Conservation (phyloP, 1,140 invertebrate species). For the Paracyclopina nana region DNA sequence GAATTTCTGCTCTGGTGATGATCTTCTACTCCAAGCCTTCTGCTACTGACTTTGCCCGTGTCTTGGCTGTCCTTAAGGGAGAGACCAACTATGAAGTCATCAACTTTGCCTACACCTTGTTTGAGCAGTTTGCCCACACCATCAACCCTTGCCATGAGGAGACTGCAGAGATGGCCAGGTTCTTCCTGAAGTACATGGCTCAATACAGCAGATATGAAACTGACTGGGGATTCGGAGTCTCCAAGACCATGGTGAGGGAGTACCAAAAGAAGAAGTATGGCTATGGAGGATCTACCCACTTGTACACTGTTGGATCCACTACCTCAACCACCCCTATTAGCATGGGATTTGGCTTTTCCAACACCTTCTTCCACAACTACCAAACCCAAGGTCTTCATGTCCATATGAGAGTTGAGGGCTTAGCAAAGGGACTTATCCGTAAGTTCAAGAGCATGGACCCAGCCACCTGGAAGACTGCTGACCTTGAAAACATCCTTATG, state of each 20-base stretch:
- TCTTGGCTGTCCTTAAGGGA: slow-evolving; percentile 5
- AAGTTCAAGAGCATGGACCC: slow-evolving; percentile 13
- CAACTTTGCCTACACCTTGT: slow-evolving; percentile 14
- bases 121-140: slow-evolving; percentile 6
- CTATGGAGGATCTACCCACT: slow-evolving; percentile 1
- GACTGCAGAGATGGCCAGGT: neutral
- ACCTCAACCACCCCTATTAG: slow-evolving; percentile 2
- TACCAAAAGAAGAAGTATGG: slow-evolving; percentile 13
- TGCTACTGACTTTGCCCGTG: slow-evolving; percentile 1
- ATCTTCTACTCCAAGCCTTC: neutral
- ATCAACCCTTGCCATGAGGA: slow-evolving; percentile 11
- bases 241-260: slow-evolving; percentile 5
- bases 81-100: slow-evolving; percentile 13
- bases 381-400: neutral
- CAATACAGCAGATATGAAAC: slow-evolving; percentile 10
- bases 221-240: slow-evolving; percentile 13
- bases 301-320: slow-evolving; percentile 6
- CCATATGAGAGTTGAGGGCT: slow-evolving; percentile 11
- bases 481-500: slow-evolving; percentile 6
- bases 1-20: neutral
- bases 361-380: slow-evolving; percentile 7
- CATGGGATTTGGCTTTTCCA: neutral
- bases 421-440: slow-evolving; percentile 10
- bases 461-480: slow-evolving; percentile 7
- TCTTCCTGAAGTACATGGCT: slow-evolving; percentile 13